Base-by-base conservation (phyloP, 2,888 invertebrate genomes). In the Linhomoeus sp. region DNA sequence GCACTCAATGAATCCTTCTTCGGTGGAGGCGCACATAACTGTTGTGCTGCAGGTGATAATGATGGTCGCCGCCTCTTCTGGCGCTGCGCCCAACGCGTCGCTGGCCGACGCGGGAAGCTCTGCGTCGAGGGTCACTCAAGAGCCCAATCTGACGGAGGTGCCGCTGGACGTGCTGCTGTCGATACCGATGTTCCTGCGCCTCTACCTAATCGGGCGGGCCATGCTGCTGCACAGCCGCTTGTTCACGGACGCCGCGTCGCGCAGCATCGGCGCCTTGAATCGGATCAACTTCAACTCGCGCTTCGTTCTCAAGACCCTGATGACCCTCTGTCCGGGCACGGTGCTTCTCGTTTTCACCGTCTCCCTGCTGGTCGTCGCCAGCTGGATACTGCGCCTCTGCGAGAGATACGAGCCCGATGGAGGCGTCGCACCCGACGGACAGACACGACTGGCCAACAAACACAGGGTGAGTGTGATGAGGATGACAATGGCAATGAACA, bases 281-380 rank as follows among this genome's bases (percentile, higher is more conserved):
- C 20, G 59, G 68, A 92, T 94, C 70, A 90, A 92, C 75, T 94
- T 94, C 77, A 72, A 73, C 56, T 90, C 92, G 68, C 80, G 72
- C 51, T 90, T 85, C 72, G 87, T 90, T 64, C 76, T 90, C 66
- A 90, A 90, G 73, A 97, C 94, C 52, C 75, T 99, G 60, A 99
- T 99, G 97, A 97, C 97, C 67, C 92, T 99, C 69, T 97, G 94
- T 71, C 97, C 97, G 47, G 72, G 92, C 80, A 70, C 92, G 79
- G 90, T 97, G 60, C 77, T 97, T 61, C 75, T 94, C 64, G 90
- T 92, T 58, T 92, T 97, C 75, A 97, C 97, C 84, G 87, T 94
- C 55, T 90, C 92, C 12, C 74, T 97, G 53, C 99, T 97, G 97
- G 87, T 99, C 69, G 90, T 97, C 62, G 94, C 94, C 56, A 90